Base-by-base conservation (phyloP, 2,797 vertebrate genomes). In the Dromococcyx pavoninus region DNA sequence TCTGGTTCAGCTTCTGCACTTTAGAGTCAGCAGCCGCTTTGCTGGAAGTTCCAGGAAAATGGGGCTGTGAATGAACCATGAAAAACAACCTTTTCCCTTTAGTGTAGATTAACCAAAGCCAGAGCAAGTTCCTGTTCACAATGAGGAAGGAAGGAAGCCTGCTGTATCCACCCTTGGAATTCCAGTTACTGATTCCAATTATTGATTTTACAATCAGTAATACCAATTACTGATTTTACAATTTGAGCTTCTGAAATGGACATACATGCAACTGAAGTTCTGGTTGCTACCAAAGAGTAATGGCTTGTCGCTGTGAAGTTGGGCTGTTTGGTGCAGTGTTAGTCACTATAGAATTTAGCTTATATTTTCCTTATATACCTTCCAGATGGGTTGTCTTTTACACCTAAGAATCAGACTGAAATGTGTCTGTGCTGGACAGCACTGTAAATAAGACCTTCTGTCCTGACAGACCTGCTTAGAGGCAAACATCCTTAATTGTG, bases 131-230 rank as follows among this genome's bases (percentile, higher is more conserved):
- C 0, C 10, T 37, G 44, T 7, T 66, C 10, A 0, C 32, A 32
- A 3, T 0, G 25, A 65, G 61, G 24, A 17, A 19, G 57, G 51
- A 46, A 44, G 41, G 61, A 19, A 44, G 13, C 13, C 50, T 13
- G 23, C 23, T 16, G 16, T 11, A 27, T 30, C 73, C 3, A 0
- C n/a, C 65, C 67, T 16, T 48, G 57, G 19, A n/a, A 66, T 25
- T 23, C 41, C 51, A 2, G 0, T 10, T 35, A 33, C 3, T 18
- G 44, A 17, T 10, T 11, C n/a, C n/a, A n/a, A n/a, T n/a, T 35
- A 33, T 3, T 18, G 44, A 17, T 10, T 11, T 10, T 12, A 62
- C 35, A 85, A n/a, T 8, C n/a, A n/a, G n/a, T n/a, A n/a, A n/a
- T n/a, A n/a, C 41, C 51, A 2, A 0, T 10, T 35, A 33, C 3